A percentile compares a stretch with the other conserved stretches of the same genome.
Conservation (phyloP, 2,797 vertebrate species). For the Chromis chromis region DNA sequence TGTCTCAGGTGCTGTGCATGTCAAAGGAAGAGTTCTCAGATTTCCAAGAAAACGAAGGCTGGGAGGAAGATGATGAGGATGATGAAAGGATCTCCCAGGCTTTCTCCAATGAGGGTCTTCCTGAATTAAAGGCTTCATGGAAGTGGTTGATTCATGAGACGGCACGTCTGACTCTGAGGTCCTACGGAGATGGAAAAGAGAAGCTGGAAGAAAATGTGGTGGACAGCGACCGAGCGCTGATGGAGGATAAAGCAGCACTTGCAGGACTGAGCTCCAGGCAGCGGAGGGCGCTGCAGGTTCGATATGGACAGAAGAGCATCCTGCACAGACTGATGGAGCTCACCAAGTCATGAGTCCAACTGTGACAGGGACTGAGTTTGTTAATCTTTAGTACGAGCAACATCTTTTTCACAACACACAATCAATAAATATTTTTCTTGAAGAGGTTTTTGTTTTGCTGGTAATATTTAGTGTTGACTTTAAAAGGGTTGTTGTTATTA, state of each 20-base stretch:
- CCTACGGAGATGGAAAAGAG: conserved; percentile 74
- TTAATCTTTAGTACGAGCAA: too few relatives aligned
- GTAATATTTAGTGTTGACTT: too few relatives aligned
- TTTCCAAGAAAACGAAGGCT: conserved; percentile 88
- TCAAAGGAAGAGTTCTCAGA: conserved; percentile 88
- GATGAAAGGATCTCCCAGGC: conserved; percentile 74
- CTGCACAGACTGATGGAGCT: conserved; percentile 86
- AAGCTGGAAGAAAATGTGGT: conserved; percentile 9
- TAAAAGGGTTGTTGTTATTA: too few relatives aligned
- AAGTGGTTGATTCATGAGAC: conserved; percentile 85
- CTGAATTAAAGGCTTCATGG: conserved; percentile 83
- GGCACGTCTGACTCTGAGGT: conserved; percentile 80
- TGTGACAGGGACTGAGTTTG: not conserved
- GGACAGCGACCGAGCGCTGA: conserved; percentile 80
- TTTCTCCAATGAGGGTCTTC: conserved; percentile 84
- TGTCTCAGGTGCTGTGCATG: conserved; percentile 91
- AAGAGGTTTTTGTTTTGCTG: too few relatives aligned
- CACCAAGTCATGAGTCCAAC: conserved; percentile 52
- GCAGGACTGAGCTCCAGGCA: conserved; percentile 83
- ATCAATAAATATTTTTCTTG: too few relatives aligned
- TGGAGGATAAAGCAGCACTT: conserved; percentile 75
- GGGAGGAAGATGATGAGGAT: conserved; percentile 83
- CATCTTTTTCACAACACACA: too few relatives aligned
- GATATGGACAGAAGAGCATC: conserved; percentile 92
- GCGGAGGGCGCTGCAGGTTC: conserved; percentile 89